Percentiles rank a stretch among this genome's conserved stretches.
Evolutionary conservation across 2,797 vertebrate species (phyloP).

Genomic region (Eleutherodactylus coqui): DNA sequence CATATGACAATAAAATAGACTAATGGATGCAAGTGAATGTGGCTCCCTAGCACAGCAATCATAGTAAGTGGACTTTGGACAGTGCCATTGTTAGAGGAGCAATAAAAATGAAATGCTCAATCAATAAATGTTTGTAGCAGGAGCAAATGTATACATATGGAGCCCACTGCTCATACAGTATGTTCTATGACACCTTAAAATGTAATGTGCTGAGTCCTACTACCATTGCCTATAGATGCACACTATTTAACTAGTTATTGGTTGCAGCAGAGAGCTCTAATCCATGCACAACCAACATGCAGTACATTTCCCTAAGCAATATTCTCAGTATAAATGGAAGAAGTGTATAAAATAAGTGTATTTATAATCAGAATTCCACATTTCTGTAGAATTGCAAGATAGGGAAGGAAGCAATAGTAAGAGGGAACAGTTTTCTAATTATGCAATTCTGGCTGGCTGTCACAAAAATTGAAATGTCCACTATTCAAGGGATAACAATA

Average conservation of each 20-base stretch:
- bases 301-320: too few relatives aligned
- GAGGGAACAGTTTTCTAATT: not conserved
- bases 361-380: too few relatives aligned
- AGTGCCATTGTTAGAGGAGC: not conserved
- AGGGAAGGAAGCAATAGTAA: not conserved
- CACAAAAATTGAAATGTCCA: not conserved
- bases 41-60: not conserved
- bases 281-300: not conserved
- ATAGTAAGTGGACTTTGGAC: not conserved
- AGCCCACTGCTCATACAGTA: not conserved
- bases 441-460: not conserved
- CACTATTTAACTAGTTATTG: not conserved
- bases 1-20: not conserved
- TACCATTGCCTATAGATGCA: too few relatives aligned
- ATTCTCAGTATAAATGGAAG: too few relatives aligned
- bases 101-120: not conserved
- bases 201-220: too few relatives aligned
- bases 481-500: not conserved
- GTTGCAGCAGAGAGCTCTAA: not conserved
- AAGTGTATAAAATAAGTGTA: too few relatives aligned
- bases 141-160: not conserved
- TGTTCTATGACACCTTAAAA: not conserved
- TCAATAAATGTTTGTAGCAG: not conserved
- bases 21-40: not conserved
- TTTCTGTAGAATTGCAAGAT: too few relatives aligned